Evolutionary conservation across 2,888 invertebrate genomes (phyloP), one percentile per base, ranked within the genome.

Genomic region (Blastobasis lacticolella): DNA sequence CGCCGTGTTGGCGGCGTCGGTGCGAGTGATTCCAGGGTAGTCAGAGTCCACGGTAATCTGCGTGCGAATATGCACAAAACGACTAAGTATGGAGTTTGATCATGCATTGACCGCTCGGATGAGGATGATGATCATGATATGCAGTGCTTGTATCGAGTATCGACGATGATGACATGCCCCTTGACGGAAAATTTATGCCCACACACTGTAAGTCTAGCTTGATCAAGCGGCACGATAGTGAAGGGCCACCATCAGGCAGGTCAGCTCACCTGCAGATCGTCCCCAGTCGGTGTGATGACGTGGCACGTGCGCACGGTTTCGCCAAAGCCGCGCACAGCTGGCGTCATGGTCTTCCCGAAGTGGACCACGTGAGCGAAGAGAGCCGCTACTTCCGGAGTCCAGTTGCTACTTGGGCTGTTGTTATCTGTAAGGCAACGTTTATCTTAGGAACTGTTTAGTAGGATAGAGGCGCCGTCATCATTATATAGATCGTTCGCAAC

Each of bases 211-310:
- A 23, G 23, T 23, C 3, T 23, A 23, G 23, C 23, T 23, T 23
- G 2, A 23, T 23, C n/a, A n/a, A n/a, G n/a, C n/a, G n/a, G n/a
- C n/a, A n/a, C n/a, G n/a, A n/a, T n/a, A n/a, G n/a, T n/a, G n/a
- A n/a, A n/a, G n/a, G 23, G 23, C 3, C 2, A 23, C 23, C 23
- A 23, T 23, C 23, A 23, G 23, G 23, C 23, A 23, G 23, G 23
- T 23, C 3, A 23, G 3, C 23, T 3, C 23, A 23, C 23, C 23
- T 23, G 23, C 23, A 64, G 48, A 9, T 56, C 60, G 57, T 56
- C 71, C 57, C 67, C 71, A n/a, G 58, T 49, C 0, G 75, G 77
- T 4, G 76, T 77, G 5, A 75, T 52, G 10, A 76, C 59, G 53
- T 72, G 73, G 46, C 78, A 78, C 4, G 65, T 58, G 5, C 58